Conservation (phyloP, 2,888 invertebrate species). For the Himalopsyche kuldschensis region DNA sequence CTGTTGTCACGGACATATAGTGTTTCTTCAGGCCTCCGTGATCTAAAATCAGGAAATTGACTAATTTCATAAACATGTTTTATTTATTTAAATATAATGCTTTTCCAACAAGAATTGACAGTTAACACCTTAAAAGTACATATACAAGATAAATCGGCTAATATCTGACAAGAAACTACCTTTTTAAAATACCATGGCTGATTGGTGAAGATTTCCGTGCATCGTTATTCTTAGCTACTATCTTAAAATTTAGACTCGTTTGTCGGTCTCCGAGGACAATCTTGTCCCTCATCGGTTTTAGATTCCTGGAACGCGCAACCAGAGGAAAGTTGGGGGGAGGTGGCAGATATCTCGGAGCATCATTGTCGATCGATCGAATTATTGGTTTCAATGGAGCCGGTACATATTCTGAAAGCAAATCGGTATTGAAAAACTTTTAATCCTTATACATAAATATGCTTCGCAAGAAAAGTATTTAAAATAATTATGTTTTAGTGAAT, state of each 20-base stretch:
- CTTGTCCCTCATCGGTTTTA: constrained; percentile 40
- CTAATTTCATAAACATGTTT: neutral
- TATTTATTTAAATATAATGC: too few relatives aligned
- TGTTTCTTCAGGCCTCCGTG: constrained; percentile 13
- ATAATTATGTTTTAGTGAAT: too few relatives aligned
- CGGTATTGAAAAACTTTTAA: too few relatives aligned
- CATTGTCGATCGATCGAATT: constrained; percentile 55
- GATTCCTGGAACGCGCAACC: constrained; percentile 47
- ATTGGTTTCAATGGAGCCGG: constrained; percentile 49
- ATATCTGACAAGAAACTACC: neutral
- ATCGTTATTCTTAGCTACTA: constrained; percentile 54
- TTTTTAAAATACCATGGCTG: constrained; percentile 29
- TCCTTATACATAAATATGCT: too few relatives aligned
- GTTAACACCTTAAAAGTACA: too few relatives aligned
- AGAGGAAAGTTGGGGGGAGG: constrained; percentile 45
- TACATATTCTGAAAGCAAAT: constrained; percentile 26
- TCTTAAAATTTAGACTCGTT: constrained; percentile 52
- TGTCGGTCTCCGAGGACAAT: constrained; percentile 17
- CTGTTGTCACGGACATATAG: constrained; percentile 18
- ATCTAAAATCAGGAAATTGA: constrained; percentile 11
- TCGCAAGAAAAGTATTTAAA: too few relatives aligned
- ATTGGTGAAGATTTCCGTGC: constrained; percentile 23
- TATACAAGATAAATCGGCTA: neutral
- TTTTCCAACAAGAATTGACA: too few relatives aligned
- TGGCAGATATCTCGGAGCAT: constrained; percentile 40